Evolutionary conservation across 2,797 vertebrate genomes (phyloP), one percentile per base, ranked within the genome.

Genomic region (Eulemur rubriventer): DNA sequence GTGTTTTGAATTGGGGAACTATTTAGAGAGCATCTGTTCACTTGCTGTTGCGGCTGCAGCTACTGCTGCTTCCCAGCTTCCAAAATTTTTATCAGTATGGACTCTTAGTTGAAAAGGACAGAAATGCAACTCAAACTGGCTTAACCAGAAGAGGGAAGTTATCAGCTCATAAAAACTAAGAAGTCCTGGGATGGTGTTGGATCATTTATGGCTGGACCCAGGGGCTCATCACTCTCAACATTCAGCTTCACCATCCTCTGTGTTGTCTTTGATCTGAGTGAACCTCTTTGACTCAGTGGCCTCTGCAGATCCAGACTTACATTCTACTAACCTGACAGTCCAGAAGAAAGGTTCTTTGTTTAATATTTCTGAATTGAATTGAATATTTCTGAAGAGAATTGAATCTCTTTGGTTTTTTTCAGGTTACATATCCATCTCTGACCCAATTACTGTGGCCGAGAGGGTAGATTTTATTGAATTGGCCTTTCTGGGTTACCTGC

Each of bases 41-140:
- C 35, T 69, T 65, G 43, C 43, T 67, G 4, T 57, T 65, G 55
- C 11, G 73, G 3, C 55, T 70, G 61, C 28, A 11, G 33, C 72
- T 81, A 13, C 2, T 63, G 38, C n/a, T 78, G 26, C 35, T 82
- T 41, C 41, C 22, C 76, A 41, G 38, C 43, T 80, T 89, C 86
- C 41, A 67, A 84, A 65, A 17, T 67, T 79, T 95, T 94, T 95
- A 79, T 94, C 84, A 41, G 46, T 73, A 6, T 91, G 38, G 61
- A 70, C 17, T 87, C 33, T 89, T 30, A 52, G n/a, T 89, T 78
- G 79, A 26, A 82, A 7, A 50, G 72, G 43, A 82, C 52, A 95
- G 43, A 93, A 96, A 48, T 50, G 41, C 26, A 92, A 33, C 61
- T 94, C 57, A 92, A 28, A 92, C 35, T 75, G 70, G 33, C 38